Percentiles rank a stretch among this genome's conserved stretches.
These are phyloP conservation scores for Venusia cambrica DNA, from an alignment of 2,888 invertebrate species.

Conservation along the genomic window DNA sequence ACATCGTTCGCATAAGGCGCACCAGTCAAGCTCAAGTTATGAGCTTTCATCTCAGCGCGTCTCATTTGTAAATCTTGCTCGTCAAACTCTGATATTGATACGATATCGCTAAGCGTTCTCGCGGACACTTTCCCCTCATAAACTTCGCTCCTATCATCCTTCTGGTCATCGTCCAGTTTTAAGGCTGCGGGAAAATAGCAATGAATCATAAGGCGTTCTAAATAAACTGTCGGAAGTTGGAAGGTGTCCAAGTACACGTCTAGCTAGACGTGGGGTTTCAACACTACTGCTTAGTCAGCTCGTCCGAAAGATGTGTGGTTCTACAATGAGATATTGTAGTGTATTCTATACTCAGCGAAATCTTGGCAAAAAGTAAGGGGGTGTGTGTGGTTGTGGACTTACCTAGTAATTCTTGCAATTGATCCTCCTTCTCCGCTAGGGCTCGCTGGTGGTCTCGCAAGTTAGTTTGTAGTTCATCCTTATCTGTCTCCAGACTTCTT, in stretches of 20 bases:
- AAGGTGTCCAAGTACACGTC: constrained; percentile 43
- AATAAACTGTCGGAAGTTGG: constrained; percentile 47
- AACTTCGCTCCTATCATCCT: constrained; percentile 65
- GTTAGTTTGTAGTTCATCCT: constrained; percentile 85
- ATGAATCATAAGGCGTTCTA: constrained; percentile 40
- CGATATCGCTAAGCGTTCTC: constrained; percentile 86
- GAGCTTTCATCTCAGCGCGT: constrained; percentile 63
- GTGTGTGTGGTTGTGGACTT: constrained; percentile 22
- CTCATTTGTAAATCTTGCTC: constrained; percentile 83
- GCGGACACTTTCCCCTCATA: constrained; percentile 83
- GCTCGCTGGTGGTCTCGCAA: constrained; percentile 79
- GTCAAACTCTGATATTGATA: constrained; percentile 87
- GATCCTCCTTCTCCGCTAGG: constrained; percentile 64
- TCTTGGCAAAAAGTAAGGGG: too few relatives aligned
- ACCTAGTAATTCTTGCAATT: constrained; percentile 68
- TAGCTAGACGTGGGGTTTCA: constrained; percentile 35
- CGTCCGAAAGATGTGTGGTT: too few relatives aligned
- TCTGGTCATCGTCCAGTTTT: constrained; percentile 80
- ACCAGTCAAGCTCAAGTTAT: constrained; percentile 48
- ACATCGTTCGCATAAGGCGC: constrained; percentile 41
- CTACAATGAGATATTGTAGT: too few relatives aligned
- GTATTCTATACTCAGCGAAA: too few relatives aligned
- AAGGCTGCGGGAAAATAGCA: constrained; percentile 65
- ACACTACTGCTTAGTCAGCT: constrained; percentile 33
- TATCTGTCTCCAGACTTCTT: constrained; percentile 79